Conservation (phyloP, 2,797 vertebrate genomes). For the Chelonia mydas region DNA sequence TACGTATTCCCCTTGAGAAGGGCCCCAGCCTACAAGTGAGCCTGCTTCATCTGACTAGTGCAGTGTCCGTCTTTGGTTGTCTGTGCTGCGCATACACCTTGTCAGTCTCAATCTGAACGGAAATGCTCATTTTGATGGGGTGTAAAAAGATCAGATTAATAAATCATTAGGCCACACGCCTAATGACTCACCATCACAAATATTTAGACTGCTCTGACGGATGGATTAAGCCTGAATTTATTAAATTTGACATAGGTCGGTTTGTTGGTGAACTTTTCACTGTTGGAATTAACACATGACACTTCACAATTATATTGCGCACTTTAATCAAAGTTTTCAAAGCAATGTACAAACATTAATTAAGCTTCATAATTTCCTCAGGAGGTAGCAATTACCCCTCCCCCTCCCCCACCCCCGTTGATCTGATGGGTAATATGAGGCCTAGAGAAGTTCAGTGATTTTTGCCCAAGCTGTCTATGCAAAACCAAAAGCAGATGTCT, state of each 20-base stretch:
- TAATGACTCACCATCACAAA: neutral
- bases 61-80: neutral
- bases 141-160: neutral
- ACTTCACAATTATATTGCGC: neutral
- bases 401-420: too few relatives aligned
- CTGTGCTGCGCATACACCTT: neutral
- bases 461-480: conserved; percentile 44
- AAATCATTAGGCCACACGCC: neutral
- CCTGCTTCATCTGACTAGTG: neutral
- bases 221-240: neutral
- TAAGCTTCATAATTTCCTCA: neutral
- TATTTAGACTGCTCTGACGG: neutral
- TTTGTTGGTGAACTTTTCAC: neutral
- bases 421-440: conserved; percentile 9
- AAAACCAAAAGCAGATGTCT: neutral
- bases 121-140: accelerated
- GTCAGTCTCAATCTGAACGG: neutral
- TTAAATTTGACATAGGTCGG: neutral
- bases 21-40: accelerated
- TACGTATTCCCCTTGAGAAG: neutral
- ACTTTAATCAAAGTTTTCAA: conserved; percentile 45
- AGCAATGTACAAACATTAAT: conserved; percentile 35
- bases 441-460: conserved; percentile 48
- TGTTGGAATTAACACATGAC: neutral
- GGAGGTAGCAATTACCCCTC: conserved; percentile 23